These are phyloP conservation scores for Zelostemma sp. DNA, from an alignment of 1,140 invertebrate genomes.

Conservation along the genomic window DNA sequence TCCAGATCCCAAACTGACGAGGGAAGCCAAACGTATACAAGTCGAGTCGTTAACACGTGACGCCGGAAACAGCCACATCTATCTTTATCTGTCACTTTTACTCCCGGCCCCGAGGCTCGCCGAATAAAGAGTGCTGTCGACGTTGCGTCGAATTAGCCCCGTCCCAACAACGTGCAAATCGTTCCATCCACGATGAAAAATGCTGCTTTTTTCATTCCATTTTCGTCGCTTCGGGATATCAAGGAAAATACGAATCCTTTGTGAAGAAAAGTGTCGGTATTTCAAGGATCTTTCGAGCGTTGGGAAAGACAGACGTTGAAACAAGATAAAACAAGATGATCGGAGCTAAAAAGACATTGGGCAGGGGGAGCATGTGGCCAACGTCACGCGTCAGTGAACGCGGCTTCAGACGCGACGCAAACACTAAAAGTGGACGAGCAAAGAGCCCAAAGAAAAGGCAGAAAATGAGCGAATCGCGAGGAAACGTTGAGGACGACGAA, in stretches of 20 bases:
- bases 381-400: conserved; percentile 36
- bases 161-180: neutral
- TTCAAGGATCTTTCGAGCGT: too few relatives aligned
- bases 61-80: conserved; percentile 66
- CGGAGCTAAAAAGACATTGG: conserved; percentile 10
- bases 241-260: too few relatives aligned
- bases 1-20: conserved; percentile 6
- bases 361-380: conserved; percentile 51
- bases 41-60: conserved; percentile 66
- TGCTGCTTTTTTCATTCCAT: conserved; percentile 28
- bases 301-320: too few relatives aligned
- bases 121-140: conserved; percentile 9
- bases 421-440: conserved; percentile 28
- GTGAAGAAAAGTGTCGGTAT: conserved; percentile 20
- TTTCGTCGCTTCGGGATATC: too few relatives aligned
- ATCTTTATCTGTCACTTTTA: conserved; percentile 63
- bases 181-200: neutral
- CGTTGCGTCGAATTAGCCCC: conserved; percentile 7
- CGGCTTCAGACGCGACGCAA: conserved; percentile 38
- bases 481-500: conserved; percentile 23
- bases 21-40: conserved; percentile 51
- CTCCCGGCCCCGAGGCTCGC: conserved; percentile 6
- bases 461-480: conserved; percentile 22
- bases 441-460: conserved; percentile 28
- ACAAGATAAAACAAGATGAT: conserved; percentile 21